A percentile compares a stretch with the other conserved stretches of the same genome.
Conservation (phyloP, 2,888 invertebrate genomes). For the Dorcus hopei region DNA sequence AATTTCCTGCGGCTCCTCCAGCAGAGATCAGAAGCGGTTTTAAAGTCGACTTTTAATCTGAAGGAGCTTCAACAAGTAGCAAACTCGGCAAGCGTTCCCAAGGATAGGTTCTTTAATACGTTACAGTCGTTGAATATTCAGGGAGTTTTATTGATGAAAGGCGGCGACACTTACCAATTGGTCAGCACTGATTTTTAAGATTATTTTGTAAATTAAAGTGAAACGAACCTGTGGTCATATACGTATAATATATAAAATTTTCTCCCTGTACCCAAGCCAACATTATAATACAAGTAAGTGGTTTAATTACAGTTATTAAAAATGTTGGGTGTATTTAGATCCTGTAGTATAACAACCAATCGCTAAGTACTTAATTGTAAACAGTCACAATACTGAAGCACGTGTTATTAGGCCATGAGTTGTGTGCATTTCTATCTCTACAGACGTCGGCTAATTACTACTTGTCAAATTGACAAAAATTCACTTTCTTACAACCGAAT, state of each 20-base stretch:
- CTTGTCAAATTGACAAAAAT: slow-evolving; percentile 12
- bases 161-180: slow-evolving; percentile 44
- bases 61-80: slow-evolving; percentile 76
- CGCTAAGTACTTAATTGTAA: slow-evolving; percentile 12
- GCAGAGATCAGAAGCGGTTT: slow-evolving; percentile 56
- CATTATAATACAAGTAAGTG: slow-evolving; percentile 19
- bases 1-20: slow-evolving; percentile 69
- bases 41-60: slow-evolving; percentile 63
- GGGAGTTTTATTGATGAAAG: slow-evolving; percentile 82
- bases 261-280: slow-evolving; percentile 25
- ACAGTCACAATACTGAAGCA: slow-evolving; percentile 28
- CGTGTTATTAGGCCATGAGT: slow-evolving; percentile 26
- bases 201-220: neutral
- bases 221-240: slow-evolving; percentile 3
- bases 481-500: too few relatives aligned
- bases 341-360: slow-evolving; percentile 13
- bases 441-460: slow-evolving; percentile 11
- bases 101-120: slow-evolving; percentile 65
- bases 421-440: slow-evolving; percentile 17
- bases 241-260: slow-evolving; percentile 22
- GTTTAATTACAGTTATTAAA: slow-evolving; percentile 19
- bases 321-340: slow-evolving; percentile 4
- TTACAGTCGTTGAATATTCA: slow-evolving; percentile 79
- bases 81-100: slow-evolving; percentile 60
- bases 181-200: slow-evolving; percentile 7